Conservation (phyloP, 2,888 invertebrate genomes). For the Arrhopalites spinosus region DNA sequence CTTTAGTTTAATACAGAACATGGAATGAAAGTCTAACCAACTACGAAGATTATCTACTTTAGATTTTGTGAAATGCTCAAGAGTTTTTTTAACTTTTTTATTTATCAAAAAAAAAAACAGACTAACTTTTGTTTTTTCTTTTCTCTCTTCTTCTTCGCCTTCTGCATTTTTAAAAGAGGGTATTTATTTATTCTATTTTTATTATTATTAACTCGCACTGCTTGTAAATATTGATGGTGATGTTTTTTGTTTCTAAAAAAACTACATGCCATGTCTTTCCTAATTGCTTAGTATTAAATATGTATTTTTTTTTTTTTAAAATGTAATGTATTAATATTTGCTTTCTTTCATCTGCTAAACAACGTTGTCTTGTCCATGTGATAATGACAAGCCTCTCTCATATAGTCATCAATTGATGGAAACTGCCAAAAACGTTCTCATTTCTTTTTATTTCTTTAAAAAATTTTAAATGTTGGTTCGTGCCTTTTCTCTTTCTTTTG, state of each 20-base stretch:
- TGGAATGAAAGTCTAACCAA: no score
- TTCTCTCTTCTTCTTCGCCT: not conserved
- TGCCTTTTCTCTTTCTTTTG: not conserved
- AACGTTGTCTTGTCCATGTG: not conserved
- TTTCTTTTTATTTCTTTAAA: not conserved
- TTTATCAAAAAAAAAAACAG: no score
- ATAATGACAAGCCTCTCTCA: no score
- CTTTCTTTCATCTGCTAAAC: not conserved
- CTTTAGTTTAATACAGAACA: no score
- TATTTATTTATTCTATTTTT: no score
- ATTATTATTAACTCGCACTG: no score
- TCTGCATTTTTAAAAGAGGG: no score
- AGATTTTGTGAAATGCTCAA: no score
- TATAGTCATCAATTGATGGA: not conserved
- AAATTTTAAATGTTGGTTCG: not conserved
- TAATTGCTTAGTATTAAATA: not conserved
- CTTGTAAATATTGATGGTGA: no score
- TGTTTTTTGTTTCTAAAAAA: no score
- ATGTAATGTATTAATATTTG: not conserved
- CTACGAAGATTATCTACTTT: no score
- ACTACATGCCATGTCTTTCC: conserved; percentile 4
- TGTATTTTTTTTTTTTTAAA: not conserved
- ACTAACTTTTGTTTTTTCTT: not conserved
- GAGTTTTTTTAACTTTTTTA: no score
- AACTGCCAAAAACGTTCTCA: not conserved